These are phyloP conservation scores for Sinotaia quadrata DNA, from an alignment of 2,888 invertebrate species.

Conservation along the genomic window DNA sequence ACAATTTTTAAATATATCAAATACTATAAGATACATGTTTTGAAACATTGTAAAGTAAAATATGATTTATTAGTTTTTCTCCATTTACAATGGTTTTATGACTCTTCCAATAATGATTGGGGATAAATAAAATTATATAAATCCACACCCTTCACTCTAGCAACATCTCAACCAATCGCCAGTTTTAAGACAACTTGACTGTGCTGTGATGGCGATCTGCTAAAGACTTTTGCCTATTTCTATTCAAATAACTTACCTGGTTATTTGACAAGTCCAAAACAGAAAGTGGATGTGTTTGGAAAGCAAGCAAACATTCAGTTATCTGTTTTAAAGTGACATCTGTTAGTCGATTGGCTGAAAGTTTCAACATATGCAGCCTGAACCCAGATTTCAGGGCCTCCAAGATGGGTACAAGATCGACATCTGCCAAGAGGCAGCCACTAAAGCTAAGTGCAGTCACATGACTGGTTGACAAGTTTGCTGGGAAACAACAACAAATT, in stretches of 20 bases:
- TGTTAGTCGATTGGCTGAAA: conserved; percentile 61
- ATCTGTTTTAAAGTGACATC: conserved; percentile 48
- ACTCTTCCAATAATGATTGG: no score
- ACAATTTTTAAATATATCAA: no score
- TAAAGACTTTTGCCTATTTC: no score
- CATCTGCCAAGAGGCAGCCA: conserved; percentile 57
- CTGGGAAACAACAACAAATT: neutral
- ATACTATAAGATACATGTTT: no score
- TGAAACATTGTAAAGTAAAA: no score
- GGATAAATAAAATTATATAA: no score
- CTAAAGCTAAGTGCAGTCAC: conserved; percentile 57
- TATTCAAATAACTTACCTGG: conserved; percentile 43
- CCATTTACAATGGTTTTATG: no score
- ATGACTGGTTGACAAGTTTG: conserved; percentile 13
- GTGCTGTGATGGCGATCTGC: no score
- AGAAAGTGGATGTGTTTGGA: conserved; percentile 51
- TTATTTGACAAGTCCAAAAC: conserved; percentile 61
- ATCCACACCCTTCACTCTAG: no score
- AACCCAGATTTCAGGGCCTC: conserved; percentile 50
- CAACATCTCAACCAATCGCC: no score
- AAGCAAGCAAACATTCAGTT: conserved; percentile 46
- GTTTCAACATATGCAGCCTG: conserved; percentile 59
- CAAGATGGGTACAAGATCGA: conserved; percentile 51
- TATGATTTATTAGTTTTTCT: no score
- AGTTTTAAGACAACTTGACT: no score